These are phyloP conservation scores for Okamejei kenojei DNA, from an alignment of 2,797 vertebrate genomes.

Conservation along the genomic window DNA sequence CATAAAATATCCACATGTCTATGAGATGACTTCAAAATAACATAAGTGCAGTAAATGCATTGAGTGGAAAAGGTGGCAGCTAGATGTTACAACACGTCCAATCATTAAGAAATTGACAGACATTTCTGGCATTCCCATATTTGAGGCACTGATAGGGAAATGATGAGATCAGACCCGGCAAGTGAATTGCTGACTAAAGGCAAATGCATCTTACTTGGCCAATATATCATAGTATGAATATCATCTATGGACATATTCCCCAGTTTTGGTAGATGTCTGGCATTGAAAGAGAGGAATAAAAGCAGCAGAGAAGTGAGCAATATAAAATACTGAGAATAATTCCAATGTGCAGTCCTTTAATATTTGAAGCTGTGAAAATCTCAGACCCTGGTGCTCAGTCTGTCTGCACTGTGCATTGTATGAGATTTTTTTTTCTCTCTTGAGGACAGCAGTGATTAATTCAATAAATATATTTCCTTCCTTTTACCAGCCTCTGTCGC, in stretches of 20 bases:
- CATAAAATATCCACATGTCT: background rate
- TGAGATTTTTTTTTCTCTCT: slow-evolving; percentile 15
- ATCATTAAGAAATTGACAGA: background rate
- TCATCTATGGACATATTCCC: background rate
- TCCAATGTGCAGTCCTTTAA: background rate
- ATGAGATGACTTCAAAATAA: background rate
- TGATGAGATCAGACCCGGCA: background rate
- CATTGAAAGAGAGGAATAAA: background rate
- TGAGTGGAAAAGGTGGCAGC: background rate
- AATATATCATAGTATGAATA: background rate
- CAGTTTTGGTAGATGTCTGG: background rate
- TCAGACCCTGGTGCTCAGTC: slow-evolving; percentile 2
- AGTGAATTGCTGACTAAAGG: background rate
- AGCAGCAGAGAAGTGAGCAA: background rate
- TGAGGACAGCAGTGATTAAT: slow-evolving; percentile 33
- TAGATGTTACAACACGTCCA: background rate
- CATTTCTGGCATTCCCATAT: no score
- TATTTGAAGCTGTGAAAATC: background rate
- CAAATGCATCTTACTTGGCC: background rate
- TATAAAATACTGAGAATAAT: background rate
- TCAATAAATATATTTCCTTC: slow-evolving; percentile 38
- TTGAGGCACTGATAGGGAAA: background rate
- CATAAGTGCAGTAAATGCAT: background rate
- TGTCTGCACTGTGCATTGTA: slow-evolving; percentile 28
- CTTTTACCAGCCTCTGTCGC: slow-evolving; percentile 15